Evolutionary conservation across 1,140 invertebrate genomes (phyloP).

Genomic region (Proctacanthus coquilletti): DNA sequence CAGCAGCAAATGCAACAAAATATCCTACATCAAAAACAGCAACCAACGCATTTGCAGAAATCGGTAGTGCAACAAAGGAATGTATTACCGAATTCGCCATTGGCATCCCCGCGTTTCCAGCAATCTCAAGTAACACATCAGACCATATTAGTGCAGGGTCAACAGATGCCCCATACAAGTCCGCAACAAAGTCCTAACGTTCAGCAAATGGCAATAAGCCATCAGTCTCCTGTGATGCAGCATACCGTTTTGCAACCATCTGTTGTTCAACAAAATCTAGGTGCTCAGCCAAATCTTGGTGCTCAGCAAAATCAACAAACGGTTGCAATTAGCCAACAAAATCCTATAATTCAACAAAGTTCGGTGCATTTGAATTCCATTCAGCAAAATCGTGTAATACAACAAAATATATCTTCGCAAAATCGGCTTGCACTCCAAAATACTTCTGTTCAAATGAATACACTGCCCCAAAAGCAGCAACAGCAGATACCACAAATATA

Average conservation of each 20-base stretch:
- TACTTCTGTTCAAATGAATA: background rate
- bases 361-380: background rate
- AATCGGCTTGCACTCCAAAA: too few relatives aligned
- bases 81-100: too few relatives aligned
- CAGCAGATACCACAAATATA: background rate
- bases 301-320: background rate
- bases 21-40: slow-evolving; percentile 6
- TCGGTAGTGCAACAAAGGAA: background rate
- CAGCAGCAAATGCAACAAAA: slow-evolving; percentile 9
- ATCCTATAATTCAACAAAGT: background rate
- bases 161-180: background rate
- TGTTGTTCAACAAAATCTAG: background rate
- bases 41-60: slow-evolving; percentile 2
- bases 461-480: background rate
- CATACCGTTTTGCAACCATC: background rate
- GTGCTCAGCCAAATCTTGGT: background rate
- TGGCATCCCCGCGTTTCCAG: background rate
- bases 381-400: background rate
- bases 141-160: background rate
- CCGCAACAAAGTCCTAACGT: background rate
- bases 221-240: background rate
- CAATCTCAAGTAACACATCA: background rate
- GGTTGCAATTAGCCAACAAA: background rate
- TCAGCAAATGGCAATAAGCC: background rate
- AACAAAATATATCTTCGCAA: background rate